Conservation (phyloP, 2,113 vertebrate species). For the Channa argus region DNA sequence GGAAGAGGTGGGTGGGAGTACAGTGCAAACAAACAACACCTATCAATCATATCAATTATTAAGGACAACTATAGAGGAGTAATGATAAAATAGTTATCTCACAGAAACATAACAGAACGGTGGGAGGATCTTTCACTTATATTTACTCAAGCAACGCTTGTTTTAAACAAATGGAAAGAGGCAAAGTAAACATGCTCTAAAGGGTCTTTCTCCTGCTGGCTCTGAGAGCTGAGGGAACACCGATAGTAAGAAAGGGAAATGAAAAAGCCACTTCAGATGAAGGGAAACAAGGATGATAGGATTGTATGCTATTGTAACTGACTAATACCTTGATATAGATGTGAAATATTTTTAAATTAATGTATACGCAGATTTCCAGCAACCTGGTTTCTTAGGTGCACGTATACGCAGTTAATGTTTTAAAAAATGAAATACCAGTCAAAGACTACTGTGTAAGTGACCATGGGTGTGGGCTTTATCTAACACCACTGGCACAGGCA, state of each 20-base stretch:
- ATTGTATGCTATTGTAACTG: background rate
- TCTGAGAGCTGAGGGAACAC: background rate
- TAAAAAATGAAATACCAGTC: no score
- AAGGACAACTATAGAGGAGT: constrained; percentile 56
- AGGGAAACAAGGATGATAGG: background rate
- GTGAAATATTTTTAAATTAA: background rate
- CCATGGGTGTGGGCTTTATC: no score
- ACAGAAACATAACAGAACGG: constrained; percentile 47
- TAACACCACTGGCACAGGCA: no score
- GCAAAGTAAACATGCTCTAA: constrained; percentile 70
- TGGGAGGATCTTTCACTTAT: constrained; percentile 41
- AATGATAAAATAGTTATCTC: constrained; percentile 59
- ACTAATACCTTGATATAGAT: background rate
- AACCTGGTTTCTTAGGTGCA: no score
- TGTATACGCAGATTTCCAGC: no score
- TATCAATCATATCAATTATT: constrained; percentile 71
- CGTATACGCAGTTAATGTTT: no score
- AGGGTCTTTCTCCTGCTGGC: constrained; percentile 34
- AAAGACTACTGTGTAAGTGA: no score
- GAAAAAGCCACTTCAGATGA: constrained; percentile 4
- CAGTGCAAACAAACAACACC: constrained; percentile 62
- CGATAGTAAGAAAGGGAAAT: background rate
- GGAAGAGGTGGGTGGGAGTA: constrained; percentile 36
- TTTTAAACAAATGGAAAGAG: constrained; percentile 70
- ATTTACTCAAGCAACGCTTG: constrained; percentile 56